Conservation (phyloP, 2,113 vertebrate genomes). For the Lagopus muta region DNA sequence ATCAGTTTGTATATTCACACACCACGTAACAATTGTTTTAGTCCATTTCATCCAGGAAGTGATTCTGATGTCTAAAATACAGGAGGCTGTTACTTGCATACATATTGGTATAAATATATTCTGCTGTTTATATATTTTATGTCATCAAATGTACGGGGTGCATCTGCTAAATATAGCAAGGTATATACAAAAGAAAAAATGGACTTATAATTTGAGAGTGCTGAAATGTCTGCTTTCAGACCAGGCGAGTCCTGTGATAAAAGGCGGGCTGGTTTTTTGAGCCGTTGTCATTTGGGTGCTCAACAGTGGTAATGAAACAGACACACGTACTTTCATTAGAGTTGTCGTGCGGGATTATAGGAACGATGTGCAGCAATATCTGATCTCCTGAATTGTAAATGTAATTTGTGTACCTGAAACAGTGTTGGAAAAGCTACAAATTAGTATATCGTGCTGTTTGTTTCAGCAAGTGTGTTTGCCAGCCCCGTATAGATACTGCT, state of each 20-base stretch:
- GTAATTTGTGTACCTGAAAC: slow-evolving; percentile 17
- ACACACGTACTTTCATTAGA: slow-evolving; percentile 11
- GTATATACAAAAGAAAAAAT: not conserved
- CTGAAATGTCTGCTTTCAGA: not conserved
- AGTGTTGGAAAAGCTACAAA: not conserved
- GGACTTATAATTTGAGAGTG: not conserved
- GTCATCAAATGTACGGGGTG: not conserved
- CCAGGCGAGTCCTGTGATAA: slow-evolving; percentile 3
- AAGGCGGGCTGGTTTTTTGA: slow-evolving; percentile 31
- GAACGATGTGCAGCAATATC: not conserved
- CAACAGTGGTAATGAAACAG: not conserved
- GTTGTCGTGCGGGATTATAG: not conserved
- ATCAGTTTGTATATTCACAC: slow-evolving; percentile 42
- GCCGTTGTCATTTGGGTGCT: slow-evolving; percentile 24
- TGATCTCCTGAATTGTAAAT: slow-evolving; percentile 17
- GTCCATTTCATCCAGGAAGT: slow-evolving; percentile 30
- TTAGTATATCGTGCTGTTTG: not conserved
- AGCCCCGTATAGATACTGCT: not conserved
- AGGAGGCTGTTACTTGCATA: not conserved
- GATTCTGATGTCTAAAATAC: slow-evolving; percentile 26
- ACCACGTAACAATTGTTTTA: slow-evolving; percentile 25
- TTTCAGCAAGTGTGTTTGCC: not conserved
- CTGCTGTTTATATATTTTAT: slow-evolving; percentile 10
- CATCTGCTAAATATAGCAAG: not conserved
- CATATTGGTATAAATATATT: not conserved